Conservation (phyloP, 2,113 vertebrate species). For the Grammomys surdaster region DNA sequence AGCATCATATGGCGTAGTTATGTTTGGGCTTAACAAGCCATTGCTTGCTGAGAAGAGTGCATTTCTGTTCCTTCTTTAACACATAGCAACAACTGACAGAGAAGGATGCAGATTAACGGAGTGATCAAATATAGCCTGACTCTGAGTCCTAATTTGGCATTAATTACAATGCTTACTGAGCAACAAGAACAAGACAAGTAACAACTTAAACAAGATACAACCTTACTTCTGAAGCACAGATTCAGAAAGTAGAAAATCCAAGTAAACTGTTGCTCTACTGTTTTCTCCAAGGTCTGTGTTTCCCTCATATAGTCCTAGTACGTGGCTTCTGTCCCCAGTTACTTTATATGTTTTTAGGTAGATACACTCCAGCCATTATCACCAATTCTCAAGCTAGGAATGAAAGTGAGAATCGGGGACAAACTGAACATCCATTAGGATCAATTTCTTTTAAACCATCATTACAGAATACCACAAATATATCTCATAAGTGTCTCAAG, state of each 20-base stretch:
- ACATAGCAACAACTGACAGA: neutral
- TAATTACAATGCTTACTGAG: slow-evolving; percentile 16
- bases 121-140: neutral
- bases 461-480: slow-evolving; percentile 43
- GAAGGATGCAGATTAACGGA: neutral
- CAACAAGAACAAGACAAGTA: neutral
- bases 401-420: neutral
- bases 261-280: neutral
- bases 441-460: slow-evolving; percentile 25
- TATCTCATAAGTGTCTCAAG: slow-evolving; percentile 22
- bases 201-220: slow-evolving; percentile 11
- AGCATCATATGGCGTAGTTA: neutral
- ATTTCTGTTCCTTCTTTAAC: neutral
- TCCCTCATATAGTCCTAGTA: neutral
- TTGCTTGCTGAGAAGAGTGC: neutral
- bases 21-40: neutral
- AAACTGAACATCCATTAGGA: neutral
- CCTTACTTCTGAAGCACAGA: neutral
- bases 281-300: neutral
- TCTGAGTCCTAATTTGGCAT: neutral
- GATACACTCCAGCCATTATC: neutral
- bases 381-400: neutral
- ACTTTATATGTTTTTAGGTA: neutral
- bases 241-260: neutral
- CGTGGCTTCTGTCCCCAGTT: neutral